Conservation (phyloP, 35 echinoderm and acorn worm genomes). For the Anneissia japonica region DNA sequence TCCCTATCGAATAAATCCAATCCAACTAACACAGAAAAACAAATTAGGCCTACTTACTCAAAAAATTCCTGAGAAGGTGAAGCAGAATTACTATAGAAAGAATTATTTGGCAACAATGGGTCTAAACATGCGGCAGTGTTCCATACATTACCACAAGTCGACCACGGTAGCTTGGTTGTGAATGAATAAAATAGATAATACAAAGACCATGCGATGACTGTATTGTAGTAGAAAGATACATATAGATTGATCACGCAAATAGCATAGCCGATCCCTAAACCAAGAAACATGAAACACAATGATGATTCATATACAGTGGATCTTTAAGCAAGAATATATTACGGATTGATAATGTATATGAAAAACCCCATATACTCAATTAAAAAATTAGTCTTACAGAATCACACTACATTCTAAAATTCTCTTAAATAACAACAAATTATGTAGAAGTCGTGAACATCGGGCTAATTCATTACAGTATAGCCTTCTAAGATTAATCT, state of each 20-base stretch:
- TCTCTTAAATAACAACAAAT: no score
- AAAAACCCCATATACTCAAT: no score
- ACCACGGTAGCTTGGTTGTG: slow-evolving; percentile 66
- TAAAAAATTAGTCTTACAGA: no score
- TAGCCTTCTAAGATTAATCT: no score
- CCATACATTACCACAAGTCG: slow-evolving; percentile 70
- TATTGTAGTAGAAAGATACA: slow-evolving; percentile 85
- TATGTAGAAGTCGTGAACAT: no score
- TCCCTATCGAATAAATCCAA: not conserved
- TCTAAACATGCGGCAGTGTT: slow-evolving; percentile 60
- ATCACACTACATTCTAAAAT: no score
- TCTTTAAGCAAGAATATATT: no score
- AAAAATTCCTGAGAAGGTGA: slow-evolving; percentile 82
- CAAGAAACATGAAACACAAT: not conserved
- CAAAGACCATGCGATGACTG: slow-evolving; percentile 79
- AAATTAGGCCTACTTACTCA: slow-evolving; percentile 45
- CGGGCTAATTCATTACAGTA: no score
- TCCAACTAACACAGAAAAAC: not conserved
- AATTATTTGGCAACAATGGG: slow-evolving; percentile 24
- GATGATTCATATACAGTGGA: no score
- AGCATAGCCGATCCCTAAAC: slow-evolving; percentile 68
- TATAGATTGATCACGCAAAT: slow-evolving; percentile 68
- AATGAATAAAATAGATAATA: slow-evolving; percentile 81
- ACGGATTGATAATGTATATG: no score
- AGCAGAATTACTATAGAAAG: not conserved